A percentile compares a stretch with the other conserved stretches of the same genome.
Conservation (phyloP, 1,140 invertebrate genomes). For the Drosophila cardini region DNA sequence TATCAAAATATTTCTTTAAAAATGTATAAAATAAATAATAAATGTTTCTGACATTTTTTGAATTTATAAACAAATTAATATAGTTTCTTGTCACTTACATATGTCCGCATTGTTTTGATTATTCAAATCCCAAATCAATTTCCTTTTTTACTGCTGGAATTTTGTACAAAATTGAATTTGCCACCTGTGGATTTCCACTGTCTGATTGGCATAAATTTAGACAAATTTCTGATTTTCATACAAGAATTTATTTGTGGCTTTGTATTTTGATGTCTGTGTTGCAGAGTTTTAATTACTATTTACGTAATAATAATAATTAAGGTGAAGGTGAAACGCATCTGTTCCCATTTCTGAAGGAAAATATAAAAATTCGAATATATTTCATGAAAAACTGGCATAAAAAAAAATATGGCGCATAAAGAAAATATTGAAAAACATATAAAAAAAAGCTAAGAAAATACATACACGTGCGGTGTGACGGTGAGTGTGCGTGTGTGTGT, state of each 20-base stretch:
- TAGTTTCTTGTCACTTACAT: slow-evolving; percentile 13
- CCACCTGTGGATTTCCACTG: slow-evolving; percentile 33
- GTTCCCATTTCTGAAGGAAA: slow-evolving; percentile 55
- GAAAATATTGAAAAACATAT: slow-evolving; percentile 76
- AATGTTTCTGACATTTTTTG: background rate
- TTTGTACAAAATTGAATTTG: slow-evolving; percentile 28
- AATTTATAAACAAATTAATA: slow-evolving; percentile 10
- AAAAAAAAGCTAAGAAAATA: slow-evolving; percentile 49
- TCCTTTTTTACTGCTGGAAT: slow-evolving; percentile 12
- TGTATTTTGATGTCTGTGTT: slow-evolving; percentile 38
- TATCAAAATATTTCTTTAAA: background rate
- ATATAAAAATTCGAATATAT: slow-evolving; percentile 33
- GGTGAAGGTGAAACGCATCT: slow-evolving; percentile 77
- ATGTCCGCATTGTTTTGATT: background rate
- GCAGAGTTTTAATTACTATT: slow-evolving; percentile 73
- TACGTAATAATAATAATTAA: slow-evolving; percentile 78
- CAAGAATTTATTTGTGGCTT: slow-evolving; percentile 26
- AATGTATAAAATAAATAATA: background rate
- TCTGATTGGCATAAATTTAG: slow-evolving; percentile 10
- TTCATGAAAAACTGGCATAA: slow-evolving; percentile 30
- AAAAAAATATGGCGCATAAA: slow-evolving; percentile 62
- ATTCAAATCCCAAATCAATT: slow-evolving; percentile 35
- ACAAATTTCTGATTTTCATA: slow-evolving; percentile 34
- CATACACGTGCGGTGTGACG: slow-evolving; percentile 52
- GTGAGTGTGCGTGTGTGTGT: slow-evolving; percentile 23